Conservation (phyloP, 2,113 vertebrate species). For the Ellobius talpinus region DNA sequence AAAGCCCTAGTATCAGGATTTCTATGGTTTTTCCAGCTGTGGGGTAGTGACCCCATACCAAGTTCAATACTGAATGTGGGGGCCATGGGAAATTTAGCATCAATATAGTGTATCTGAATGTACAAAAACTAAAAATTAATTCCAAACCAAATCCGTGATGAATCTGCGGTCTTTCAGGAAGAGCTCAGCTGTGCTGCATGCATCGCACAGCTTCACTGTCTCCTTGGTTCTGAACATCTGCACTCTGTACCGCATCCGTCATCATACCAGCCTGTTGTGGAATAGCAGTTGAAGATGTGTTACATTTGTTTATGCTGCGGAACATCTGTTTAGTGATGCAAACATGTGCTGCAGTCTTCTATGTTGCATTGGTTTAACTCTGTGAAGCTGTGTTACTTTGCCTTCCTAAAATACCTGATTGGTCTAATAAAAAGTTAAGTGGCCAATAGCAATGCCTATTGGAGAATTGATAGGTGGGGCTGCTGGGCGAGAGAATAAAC, state of each 20-base stretch:
- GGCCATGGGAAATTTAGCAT: neutral
- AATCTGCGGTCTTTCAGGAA: too few species aligned
- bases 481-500: neutral
- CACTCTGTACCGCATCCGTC: too few species aligned
- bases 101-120: neutral
- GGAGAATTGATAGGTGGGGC: neutral
- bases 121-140: neutral
- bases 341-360: neutral
- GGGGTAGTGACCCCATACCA: neutral
- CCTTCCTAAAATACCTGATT: neutral
- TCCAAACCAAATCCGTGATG: neutral
- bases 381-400: neutral
- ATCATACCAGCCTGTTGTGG: neutral
- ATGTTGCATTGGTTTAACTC: neutral
- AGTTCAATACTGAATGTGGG: neutral
- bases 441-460: neutral
- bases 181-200: neutral
- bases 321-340: neutral
- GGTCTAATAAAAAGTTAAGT: neutral
- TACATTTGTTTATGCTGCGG: too few species aligned
- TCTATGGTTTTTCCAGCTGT: neutral
- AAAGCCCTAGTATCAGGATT: too few species aligned
- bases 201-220: neutral
- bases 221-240: neutral
- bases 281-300: too few species aligned